phyloP scores from a whole-genome alignment of 2,888 invertebrate genomes.

The Ariolimax columbianus region DNA sequence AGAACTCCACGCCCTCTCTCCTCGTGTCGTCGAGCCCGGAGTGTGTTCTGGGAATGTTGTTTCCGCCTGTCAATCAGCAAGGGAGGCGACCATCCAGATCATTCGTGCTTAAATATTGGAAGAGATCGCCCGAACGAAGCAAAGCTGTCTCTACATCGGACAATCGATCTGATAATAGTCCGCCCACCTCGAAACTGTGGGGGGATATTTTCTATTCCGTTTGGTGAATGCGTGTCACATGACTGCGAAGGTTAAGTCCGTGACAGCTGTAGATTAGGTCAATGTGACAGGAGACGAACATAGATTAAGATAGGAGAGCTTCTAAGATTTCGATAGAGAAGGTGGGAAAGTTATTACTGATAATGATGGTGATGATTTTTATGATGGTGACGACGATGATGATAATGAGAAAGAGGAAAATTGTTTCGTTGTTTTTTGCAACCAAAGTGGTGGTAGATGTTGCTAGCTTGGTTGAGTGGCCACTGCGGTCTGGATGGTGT shows the following conservation, averaged over 20 bases:
- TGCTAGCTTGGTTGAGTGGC: no score
- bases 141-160: slow-evolving; percentile 20
- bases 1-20: slow-evolving; percentile 23
- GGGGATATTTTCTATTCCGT: neutral
- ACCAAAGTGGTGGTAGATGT: no score
- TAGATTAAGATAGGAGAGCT: neutral
- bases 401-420: neutral
- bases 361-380: neutral
- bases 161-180: slow-evolving; percentile 34
- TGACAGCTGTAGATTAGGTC: neutral
- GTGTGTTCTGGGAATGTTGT: neutral
- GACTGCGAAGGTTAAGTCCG: neutral
- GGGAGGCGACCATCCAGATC: slow-evolving; percentile 40
- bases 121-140: slow-evolving; percentile 15
- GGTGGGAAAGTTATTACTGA: neutral
- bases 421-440: neutral
- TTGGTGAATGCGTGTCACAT: neutral
- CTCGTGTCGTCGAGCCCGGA: neutral
- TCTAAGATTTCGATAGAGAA: neutral
- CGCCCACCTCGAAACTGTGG: slow-evolving; percentile 5
- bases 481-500: no score
- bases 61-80: slow-evolving; percentile 29
- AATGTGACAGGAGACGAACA: neutral
- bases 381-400: neutral
- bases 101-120: slow-evolving; percentile 46